A percentile compares a stretch with the other conserved stretches of the same genome.
phyloP scores from a whole-genome alignment of 2,888 invertebrate genomes.

The Tillus elongatus region DNA sequence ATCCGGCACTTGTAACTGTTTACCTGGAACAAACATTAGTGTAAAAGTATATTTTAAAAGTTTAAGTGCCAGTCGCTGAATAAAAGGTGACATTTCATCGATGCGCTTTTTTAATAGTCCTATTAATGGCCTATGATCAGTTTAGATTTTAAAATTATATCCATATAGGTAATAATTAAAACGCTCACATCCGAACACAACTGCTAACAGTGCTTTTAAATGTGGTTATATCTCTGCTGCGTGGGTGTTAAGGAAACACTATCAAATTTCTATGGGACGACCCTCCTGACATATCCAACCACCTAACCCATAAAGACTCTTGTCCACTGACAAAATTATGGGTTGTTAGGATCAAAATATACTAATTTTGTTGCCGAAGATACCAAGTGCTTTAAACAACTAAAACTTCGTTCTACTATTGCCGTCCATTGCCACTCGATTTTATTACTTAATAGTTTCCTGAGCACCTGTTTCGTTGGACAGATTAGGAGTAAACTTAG shows the following conservation, averaged over 20 bases:
- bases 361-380: not conserved
- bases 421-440: not conserved
- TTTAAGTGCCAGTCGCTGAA: constrained; percentile 20
- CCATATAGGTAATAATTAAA: not conserved
- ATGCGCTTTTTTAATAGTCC: constrained; percentile 11
- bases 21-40: constrained; percentile 22
- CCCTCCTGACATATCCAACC: not conserved
- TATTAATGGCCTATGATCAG: constrained; percentile 10
- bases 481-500: not conserved
- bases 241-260: not conserved
- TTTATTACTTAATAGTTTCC: not conserved
- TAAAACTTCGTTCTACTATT: not conserved
- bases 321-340: constrained; percentile 1
- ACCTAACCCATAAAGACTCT: not conserved
- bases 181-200: constrained; percentile 1
- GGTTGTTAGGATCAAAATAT: not conserved
- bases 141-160: constrained; percentile 8
- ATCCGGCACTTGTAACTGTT: constrained; percentile 17
- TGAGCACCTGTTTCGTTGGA: not conserved
- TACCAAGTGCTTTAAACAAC: not conserved
- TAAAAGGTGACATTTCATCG: constrained; percentile 3
- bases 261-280: not conserved
- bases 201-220: not conserved
- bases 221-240: constrained; percentile 1
- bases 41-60: constrained; percentile 20